phyloP scores from a whole-genome alignment of 2,797 vertebrate species.

The Hydrolagus colliei region DNA sequence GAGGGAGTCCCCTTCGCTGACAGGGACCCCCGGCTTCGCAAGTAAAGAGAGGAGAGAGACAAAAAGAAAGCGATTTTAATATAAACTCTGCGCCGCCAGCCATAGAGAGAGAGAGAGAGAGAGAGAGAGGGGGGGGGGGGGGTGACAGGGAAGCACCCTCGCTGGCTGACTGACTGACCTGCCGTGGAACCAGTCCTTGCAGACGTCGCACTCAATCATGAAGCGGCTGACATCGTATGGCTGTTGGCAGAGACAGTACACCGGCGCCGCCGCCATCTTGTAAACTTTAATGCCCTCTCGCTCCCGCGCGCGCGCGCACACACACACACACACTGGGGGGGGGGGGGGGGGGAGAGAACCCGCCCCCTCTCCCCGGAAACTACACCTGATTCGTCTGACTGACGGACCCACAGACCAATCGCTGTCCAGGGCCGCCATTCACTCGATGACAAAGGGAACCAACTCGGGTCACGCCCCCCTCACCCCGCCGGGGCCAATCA shows the following conservation, averaged over 20 bases:
- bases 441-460: neutral
- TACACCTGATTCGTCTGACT: slow-evolving; percentile 34
- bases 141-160: too few species aligned
- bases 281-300: slow-evolving; percentile 42
- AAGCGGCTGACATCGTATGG: slow-evolving; percentile 95
- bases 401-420: slow-evolving; percentile 38
- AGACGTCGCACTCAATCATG: slow-evolving; percentile 96
- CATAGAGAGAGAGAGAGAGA: too few species aligned
- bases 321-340: too few species aligned
- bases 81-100: too few species aligned
- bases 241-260: slow-evolving; percentile 97
- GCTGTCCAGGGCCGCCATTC: slow-evolving; percentile 14
- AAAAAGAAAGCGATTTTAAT: too few species aligned
- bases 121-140: too few species aligned
- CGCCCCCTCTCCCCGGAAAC: slow-evolving; percentile 30
- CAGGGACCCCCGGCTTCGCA: too few species aligned
- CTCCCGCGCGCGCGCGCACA: slow-evolving; percentile 51
- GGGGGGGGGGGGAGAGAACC: slow-evolving; percentile 34
- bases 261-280: slow-evolving; percentile 79
- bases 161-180: slow-evolving; percentile 56
- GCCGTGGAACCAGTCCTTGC: slow-evolving; percentile 98
- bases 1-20: too few species aligned
- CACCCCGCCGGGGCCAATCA: neutral
- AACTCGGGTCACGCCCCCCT: neutral
- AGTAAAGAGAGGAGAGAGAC: too few species aligned